Base-by-base conservation (phyloP, 2,797 vertebrate genomes). In the Glossophaga mutica region DNA sequence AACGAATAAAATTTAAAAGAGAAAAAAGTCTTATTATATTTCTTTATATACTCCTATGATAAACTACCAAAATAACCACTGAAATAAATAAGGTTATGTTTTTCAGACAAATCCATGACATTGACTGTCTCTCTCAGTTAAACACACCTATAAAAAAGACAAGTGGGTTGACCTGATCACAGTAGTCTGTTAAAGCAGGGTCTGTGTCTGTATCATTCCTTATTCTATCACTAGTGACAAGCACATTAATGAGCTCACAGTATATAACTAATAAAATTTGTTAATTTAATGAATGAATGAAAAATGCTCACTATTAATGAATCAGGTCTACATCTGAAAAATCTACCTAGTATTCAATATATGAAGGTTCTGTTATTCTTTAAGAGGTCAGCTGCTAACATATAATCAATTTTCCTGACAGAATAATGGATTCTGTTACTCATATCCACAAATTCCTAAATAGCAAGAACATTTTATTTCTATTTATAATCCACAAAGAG, bases 1-100 rank as follows among this genome's bases (percentile, higher is more conserved):
- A 78, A 55, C n/a, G 87, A 79, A 74, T 50, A 22, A 87, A 93
- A 32, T 94, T 87, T 67, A 86, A 87, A 48, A 37, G 67, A 95
- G 9, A 62, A 96, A 73, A 78, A 78, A 57, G n/a, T 29, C 19
- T 83, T 39, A n/a, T 1, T 48, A 6, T 32, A 70, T 71, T 71
- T 93, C n/a, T 73, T 90, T 46, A 76, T 42, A 76, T 95, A 81
- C 5, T 14, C 3, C n/a, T 77, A 73, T 22, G 44, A 95, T 57
- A 92, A 86, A 78, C 34, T 57, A 67, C 52, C 59, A 87, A 96
- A 87, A 81, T 92, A 82, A 95, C 78, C 57, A 9, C 65, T 62
- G 86, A 71, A 11, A 74, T 59, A 91, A 57, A 29, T 67, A 79
- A 74, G 2, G 46, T 50, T 55, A 34, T 16, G 73, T 10, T 68